Conservation (phyloP, 2,113 vertebrate genomes). For the Trichechus manatus region DNA sequence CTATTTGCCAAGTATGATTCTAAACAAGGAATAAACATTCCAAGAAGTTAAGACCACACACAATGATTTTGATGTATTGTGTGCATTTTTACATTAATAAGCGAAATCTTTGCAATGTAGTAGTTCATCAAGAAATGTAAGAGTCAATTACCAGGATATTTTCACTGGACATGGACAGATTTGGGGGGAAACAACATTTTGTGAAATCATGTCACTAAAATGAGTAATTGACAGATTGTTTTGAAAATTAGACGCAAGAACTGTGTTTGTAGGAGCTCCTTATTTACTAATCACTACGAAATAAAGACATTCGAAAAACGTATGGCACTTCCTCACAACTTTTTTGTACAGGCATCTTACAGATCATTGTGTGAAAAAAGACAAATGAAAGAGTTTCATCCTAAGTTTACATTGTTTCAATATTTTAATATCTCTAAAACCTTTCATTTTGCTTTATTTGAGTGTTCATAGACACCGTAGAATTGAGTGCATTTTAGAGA, state of each 20-base stretch:
- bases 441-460: not conserved
- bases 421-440: not conserved
- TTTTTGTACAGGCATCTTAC: not conserved
- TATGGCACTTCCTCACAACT: not conserved
- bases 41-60: not conserved
- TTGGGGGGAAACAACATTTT: not conserved
- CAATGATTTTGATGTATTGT: not conserved
- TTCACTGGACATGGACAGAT: not conserved
- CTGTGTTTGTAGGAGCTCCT: not conserved
- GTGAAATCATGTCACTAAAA: not conserved
- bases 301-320: not conserved
- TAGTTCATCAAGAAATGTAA: not conserved
- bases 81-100: not conserved
- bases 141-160: not conserved
- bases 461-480: not conserved
- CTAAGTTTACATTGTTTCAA: not conserved
- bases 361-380: not conserved
- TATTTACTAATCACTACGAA: not conserved
- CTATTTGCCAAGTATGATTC: not conserved
- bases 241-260: not conserved
- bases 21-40: not conserved
- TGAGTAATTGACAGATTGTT: not conserved
- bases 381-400: not conserved
- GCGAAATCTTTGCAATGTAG: not conserved
- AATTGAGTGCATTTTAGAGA: conserved; percentile 4